Conservation (phyloP, 2,797 vertebrate genomes). For the Takifugu ocellatus region DNA sequence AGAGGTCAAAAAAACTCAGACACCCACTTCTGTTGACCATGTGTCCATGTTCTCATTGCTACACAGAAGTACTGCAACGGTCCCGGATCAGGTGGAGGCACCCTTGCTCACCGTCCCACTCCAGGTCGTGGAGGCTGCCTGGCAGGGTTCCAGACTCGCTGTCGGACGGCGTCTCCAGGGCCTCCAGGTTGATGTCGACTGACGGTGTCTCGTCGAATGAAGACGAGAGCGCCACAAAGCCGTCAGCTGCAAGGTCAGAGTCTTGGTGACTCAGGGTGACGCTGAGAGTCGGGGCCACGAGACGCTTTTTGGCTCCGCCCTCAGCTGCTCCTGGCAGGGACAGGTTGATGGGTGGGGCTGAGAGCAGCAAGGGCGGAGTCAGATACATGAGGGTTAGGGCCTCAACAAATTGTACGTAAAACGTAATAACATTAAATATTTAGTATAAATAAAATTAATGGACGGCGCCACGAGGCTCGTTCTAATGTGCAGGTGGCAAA, state of each 20-base stretch:
- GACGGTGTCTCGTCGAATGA: slow-evolving; percentile 51
- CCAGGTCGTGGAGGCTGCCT: slow-evolving; percentile 71
- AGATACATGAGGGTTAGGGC: not conserved
- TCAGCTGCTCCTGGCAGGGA: slow-evolving; percentile 60
- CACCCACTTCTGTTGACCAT: too few relatives aligned
- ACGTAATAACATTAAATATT: too few relatives aligned
- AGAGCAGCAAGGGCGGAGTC: not conserved
- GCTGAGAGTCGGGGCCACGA: slow-evolving; percentile 71
- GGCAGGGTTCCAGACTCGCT: slow-evolving; percentile 79
- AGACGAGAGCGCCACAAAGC: slow-evolving; percentile 39
- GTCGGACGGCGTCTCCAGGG: slow-evolving; percentile 81
- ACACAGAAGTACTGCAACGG: too few relatives aligned
- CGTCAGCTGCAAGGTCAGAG: slow-evolving; percentile 47
- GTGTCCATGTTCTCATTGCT: too few relatives aligned
- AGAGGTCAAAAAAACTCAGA: not conserved
- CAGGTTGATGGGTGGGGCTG: slow-evolving; percentile 70
- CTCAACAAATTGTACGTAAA: too few relatives aligned
- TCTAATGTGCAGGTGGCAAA: too few relatives aligned
- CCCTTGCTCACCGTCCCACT: slow-evolving; percentile 80
- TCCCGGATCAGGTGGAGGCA: not conserved
- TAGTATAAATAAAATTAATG: too few relatives aligned
- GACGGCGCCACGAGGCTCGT: too few relatives aligned
- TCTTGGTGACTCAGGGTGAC: slow-evolving; percentile 60
- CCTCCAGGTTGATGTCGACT: slow-evolving; percentile 80
- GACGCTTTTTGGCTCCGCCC: slow-evolving; percentile 71